Evolutionary conservation across 2,113 vertebrate genomes (phyloP).

Genomic region (Mesitornis unicolor): DNA sequence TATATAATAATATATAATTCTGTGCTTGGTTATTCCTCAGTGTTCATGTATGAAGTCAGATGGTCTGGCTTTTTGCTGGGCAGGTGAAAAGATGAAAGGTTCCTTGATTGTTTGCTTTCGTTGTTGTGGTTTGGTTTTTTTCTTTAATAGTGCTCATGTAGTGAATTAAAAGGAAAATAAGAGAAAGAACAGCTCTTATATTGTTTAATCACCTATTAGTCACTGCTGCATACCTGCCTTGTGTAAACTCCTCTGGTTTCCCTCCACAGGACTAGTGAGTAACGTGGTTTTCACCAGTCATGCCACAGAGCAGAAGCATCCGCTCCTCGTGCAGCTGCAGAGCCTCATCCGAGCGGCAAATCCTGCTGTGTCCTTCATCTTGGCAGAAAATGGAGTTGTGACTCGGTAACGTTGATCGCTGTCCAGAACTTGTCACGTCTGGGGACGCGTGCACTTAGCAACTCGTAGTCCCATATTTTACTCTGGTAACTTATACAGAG

Average conservation of each 20-base stretch:
- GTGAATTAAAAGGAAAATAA: background rate
- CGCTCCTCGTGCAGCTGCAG: slow-evolving; percentile 84
- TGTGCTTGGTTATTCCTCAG: background rate
- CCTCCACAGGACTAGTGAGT: slow-evolving; percentile 85
- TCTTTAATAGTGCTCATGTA: background rate
- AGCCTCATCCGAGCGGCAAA: slow-evolving; percentile 88
- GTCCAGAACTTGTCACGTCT: background rate
- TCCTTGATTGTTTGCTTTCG: background rate
- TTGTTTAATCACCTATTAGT: background rate
- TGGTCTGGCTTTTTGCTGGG: background rate
- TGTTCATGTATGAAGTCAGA: background rate
- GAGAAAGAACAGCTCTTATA: background rate
- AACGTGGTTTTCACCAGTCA: slow-evolving; percentile 88
- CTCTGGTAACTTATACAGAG: background rate
- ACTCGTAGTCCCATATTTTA: background rate
- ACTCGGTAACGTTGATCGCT: slow-evolving; percentile 75
- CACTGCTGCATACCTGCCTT: background rate
- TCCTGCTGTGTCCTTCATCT: slow-evolving; percentile 83
- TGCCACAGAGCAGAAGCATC: slow-evolving; percentile 82
- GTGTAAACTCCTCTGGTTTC: background rate
- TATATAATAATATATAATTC: background rate
- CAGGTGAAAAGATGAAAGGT: background rate
- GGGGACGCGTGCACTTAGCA: background rate
- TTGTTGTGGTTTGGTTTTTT: background rate
- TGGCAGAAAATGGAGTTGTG: slow-evolving; percentile 88